Conservation (phyloP, 2,113 vertebrate species). For the Psammodynastes pulverulentus region DNA sequence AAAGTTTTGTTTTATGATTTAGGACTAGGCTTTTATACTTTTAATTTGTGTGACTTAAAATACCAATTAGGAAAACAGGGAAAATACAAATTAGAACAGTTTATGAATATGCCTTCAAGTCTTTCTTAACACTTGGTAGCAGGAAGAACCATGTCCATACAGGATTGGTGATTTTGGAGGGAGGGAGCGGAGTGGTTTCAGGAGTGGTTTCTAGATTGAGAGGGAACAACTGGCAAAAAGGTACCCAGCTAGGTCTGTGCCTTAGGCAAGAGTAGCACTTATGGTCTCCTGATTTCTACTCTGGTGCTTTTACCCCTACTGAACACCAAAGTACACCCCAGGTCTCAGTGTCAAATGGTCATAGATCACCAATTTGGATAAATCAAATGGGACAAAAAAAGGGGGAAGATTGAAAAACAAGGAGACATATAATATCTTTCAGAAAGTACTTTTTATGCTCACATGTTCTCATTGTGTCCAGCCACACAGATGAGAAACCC, state of each 20-base stretch:
- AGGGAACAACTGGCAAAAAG: background rate
- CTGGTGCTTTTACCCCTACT: background rate
- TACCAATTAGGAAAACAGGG: background rate
- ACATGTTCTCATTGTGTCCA: background rate
- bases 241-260: background rate
- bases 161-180: background rate
- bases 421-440: background rate
- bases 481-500: background rate
- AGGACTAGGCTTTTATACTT: background rate
- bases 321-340: background rate
- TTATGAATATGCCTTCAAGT: background rate
- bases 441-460: background rate
- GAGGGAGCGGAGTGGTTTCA: background rate
- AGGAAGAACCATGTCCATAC: background rate
- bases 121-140: background rate
- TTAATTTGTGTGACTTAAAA: background rate
- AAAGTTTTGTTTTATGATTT: background rate
- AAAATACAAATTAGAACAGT: background rate
- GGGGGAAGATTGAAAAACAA: background rate
- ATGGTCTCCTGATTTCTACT: background rate
- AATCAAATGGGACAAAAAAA: background rate
- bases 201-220: background rate
- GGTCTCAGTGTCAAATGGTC: background rate
- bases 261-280: background rate
- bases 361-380: background rate